Evolutionary conservation across 2,113 vertebrate genomes (phyloP).

Genomic region (Apodemus speciosus): DNA sequence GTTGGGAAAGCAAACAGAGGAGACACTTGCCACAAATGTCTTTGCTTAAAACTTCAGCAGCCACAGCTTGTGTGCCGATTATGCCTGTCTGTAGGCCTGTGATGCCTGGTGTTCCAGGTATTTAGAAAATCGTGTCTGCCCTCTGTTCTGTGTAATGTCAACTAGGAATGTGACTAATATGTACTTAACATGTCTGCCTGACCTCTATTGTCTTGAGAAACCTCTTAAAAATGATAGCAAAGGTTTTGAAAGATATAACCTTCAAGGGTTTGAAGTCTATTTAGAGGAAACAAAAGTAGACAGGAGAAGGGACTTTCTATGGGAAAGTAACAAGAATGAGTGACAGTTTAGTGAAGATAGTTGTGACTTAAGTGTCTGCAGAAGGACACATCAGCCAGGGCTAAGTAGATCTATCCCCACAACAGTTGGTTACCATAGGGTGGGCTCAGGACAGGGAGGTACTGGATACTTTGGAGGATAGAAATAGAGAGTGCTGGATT

Average conservation of each 20-base stretch:
- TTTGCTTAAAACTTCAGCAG: fast-evolving
- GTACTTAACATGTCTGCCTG: not conserved
- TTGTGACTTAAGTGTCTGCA: not conserved
- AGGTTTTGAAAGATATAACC: not conserved
- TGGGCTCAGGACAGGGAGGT: not conserved
- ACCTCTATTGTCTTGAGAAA: not conserved
- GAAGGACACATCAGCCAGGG: not conserved
- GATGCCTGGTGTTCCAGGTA: not conserved
- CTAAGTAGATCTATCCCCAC: not conserved
- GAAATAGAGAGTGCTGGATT: not conserved
- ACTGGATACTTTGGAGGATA: not conserved
- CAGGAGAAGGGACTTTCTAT: not conserved
- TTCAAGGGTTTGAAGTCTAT: not conserved
- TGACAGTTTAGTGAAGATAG: not conserved
- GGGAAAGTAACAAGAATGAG: not conserved
- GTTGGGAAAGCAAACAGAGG: not conserved
- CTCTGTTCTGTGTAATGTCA: not conserved
- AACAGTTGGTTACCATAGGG: not conserved
- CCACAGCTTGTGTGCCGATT: not conserved
- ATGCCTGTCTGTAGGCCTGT: fast-evolving
- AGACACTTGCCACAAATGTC: not conserved
- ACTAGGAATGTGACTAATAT: not conserved
- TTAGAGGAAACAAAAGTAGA: not conserved
- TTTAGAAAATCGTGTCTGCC: not conserved
- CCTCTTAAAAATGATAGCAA: not conserved